A percentile compares a stretch with the other conserved stretches of the same genome.
phyloP scores from a whole-genome alignment of 2,888 invertebrate species.

The Tetragonisca angustula region DNA sequence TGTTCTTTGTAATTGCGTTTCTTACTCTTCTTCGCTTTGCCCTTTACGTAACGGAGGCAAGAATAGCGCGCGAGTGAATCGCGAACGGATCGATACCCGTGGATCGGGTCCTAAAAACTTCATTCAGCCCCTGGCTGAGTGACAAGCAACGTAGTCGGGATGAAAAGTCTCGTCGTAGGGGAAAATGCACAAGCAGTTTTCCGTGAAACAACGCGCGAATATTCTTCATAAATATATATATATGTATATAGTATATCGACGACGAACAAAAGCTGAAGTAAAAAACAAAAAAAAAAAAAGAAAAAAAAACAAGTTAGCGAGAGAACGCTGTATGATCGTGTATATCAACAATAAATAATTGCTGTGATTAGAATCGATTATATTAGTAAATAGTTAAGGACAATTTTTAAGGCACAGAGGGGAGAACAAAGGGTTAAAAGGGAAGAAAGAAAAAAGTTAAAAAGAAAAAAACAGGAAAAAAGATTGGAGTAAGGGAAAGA shows the following conservation, averaged over 20 bases:
- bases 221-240: constrained; percentile 47
- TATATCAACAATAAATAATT: constrained; percentile 84
- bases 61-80: too few species aligned
- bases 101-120: too few species aligned
- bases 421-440: constrained; percentile 50
- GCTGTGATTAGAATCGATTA: constrained; percentile 84
- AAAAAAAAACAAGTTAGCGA: constrained; percentile 54
- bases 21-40: too few species aligned
- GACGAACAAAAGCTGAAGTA: not conserved
- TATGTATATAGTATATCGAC: constrained; percentile 46
- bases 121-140: constrained; percentile 57
- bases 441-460: constrained; percentile 36
- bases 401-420: constrained; percentile 77
- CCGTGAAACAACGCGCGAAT: constrained; percentile 39
- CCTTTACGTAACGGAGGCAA: too few species aligned
- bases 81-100: too few species aligned
- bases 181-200: not conserved
- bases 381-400: constrained; percentile 83
- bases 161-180: not conserved
- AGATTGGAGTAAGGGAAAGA: not conserved
- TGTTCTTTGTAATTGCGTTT: too few species aligned
- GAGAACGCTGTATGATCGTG: constrained; percentile 83
- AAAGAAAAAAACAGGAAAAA: constrained; percentile 41
- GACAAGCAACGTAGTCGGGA: not conserved
- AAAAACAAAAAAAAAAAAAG: not conserved